Evolutionary conservation across 2,797 vertebrate genomes (phyloP), one percentile per base, ranked within the genome.

Genomic region (Erethizon dorsatum): DNA sequence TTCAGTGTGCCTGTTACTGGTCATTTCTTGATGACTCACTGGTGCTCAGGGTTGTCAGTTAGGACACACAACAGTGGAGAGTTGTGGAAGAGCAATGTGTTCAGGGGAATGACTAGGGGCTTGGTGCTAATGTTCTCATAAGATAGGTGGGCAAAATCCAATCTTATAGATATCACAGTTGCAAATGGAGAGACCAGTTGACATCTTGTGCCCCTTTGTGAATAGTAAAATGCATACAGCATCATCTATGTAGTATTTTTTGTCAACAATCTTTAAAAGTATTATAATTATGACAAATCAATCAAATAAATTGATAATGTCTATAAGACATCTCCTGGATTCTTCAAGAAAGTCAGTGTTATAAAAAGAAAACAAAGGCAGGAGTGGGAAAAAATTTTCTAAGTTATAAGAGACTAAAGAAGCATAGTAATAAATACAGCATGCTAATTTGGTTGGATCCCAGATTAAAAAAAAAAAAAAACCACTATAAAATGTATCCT

Each of bases 371-470:
- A 33, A 73, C 26, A 94, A 80, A 82, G 45, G 18, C 26, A 67
- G 24, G n/a, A 78, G 10, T 59, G 15, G 12, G 65, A 8, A 5
- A 31, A 12, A 67, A 82, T 90, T 50, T 93, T 88, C 61, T 63
- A 91, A 65, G 9, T 89, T 92, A 71, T 82, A 93, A 79, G 41
- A 63, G 17, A 88, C 37, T 37, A 57, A 92, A 88, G 59, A 95
- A 71, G 41, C 4, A 45, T 63, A 57, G 31, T 54, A 59, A 71
- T 47, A 6, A 92, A 88, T 84, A 31, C 0, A 33, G 12, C 67
- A 31, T 71, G 54, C 24, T 79, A 65, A 87, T 13, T 94, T 78
- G 56, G 52, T 57, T 91, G 33, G 5, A 75, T 88, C 6, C 1
- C 33, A 11, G 4, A 54, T 61, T 96, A 37, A 0, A 1, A 18